Percentiles rank a stretch among this genome's conserved stretches.
Conservation (phyloP, 2,797 vertebrate genomes). For the Bryconaethiops microstoma region DNA sequence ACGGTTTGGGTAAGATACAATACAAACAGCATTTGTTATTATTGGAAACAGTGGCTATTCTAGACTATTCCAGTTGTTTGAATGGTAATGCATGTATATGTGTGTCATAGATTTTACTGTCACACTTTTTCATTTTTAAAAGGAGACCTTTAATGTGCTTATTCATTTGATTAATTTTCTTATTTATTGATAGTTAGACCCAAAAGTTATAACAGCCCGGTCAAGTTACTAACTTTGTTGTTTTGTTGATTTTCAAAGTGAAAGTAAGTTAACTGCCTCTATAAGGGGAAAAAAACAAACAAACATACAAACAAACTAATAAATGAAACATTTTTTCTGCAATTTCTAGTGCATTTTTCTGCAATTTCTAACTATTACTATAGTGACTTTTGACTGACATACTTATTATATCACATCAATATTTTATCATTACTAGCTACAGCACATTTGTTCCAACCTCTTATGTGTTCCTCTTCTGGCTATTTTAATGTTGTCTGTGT, state of each 20-base stretch:
- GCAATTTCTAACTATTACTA: too few species aligned
- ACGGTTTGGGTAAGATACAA: neutral
- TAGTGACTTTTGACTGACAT: too few species aligned
- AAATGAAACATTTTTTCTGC: too few species aligned
- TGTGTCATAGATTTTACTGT: too few species aligned
- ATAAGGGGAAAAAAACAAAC: neutral
- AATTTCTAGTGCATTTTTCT: too few species aligned
- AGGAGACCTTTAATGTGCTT: too few species aligned
- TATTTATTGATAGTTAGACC: neutral
- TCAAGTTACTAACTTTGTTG: neutral
- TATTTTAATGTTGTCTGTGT: conserved; percentile 42
- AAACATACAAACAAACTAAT: too few species aligned
- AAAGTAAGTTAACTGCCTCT: neutral
- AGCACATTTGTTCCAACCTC: conserved; percentile 24
- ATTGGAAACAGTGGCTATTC: neutral
- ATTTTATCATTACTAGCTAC: conserved; percentile 26
- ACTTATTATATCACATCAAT: neutral
- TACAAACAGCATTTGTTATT: neutral
- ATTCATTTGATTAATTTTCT: too few species aligned
- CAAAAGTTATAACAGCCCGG: neutral
- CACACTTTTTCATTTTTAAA: too few species aligned
- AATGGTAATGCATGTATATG: neutral
- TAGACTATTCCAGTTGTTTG: neutral
- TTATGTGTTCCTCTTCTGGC: conserved; percentile 31
- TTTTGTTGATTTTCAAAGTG: neutral